Evolutionary conservation across 2,888 invertebrate genomes (phyloP), one percentile per base, ranked within the genome.

Genomic region (Cephus spinipes): DNA sequence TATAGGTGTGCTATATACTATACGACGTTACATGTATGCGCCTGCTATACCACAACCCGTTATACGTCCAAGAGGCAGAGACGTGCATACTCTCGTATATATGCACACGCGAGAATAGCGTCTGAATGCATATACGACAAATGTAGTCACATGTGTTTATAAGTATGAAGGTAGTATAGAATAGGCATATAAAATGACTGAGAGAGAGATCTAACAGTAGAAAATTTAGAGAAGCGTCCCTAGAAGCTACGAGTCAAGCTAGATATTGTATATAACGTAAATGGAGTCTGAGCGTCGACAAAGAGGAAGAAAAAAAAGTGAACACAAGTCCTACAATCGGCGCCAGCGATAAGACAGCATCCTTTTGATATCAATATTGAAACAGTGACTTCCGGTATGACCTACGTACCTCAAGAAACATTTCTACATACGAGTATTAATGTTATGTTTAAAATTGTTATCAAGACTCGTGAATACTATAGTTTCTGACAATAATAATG

Each of bases 341-440:
- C 55, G 23, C 55, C 23, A 55, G 78, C 83, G 84, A 85, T 87
- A 87, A 85, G 79, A 79, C 81, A 81, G 81, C 83, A 84, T 85
- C 85, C 83, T 83, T 55, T 84, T 85, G 84, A 85, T 87, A 85
- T 84, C 82, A 82, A 84, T 86, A 86, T 85, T 83, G 82, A 82
- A 81, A 81, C 76, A 77, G 76, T 79, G 81, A 84, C 84, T 86
- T 87, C 86, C 87, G 86, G 84, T 79, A 30, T 32, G 71, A 90
- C 91, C 90, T 88, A 91, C 91, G 91, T 91, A 71, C 9, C 23
- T 2, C 23, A 23, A 55, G 23, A 55, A 55, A 55, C 55, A 55
- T 55, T 55, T 55, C 55, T 23, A 55, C 55, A 55, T 23, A 0
- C 23, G 23, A 23, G 55, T 55, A 23, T 40, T 15, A 40, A 40